Percentiles rank a stretch among this genome's conserved stretches.
Evolutionary conservation across 2,113 vertebrate genomes (phyloP).

Genomic region (Sporophila hypoxantha): DNA sequence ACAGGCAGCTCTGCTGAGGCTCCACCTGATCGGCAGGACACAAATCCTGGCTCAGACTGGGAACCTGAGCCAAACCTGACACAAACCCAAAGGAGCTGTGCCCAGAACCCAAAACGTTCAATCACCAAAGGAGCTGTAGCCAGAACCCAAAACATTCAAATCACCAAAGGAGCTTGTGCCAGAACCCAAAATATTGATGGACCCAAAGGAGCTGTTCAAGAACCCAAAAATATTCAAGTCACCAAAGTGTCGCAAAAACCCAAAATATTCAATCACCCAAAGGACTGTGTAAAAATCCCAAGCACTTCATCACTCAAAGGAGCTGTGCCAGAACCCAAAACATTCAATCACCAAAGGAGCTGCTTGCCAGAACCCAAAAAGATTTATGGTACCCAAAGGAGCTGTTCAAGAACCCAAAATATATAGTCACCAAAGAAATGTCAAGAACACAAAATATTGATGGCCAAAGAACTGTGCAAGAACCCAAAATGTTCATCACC

Average conservation of each 20-base stretch:
- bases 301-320: no score
- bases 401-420: no score
- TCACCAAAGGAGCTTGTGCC: fast-evolving
- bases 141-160: background rate
- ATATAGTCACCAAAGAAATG: no score
- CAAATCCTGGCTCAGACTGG: background rate
- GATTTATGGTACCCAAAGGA: fast-evolving
- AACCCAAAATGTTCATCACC: background rate
- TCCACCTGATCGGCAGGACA: background rate
- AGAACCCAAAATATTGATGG: no score
- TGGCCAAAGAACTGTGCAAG: no score
- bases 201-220: fast-evolving
- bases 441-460: no score
- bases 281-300: no score
- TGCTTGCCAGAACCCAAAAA: background rate
- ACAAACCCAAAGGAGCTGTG: background rate
- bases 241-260: background rate
- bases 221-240: fast-evolving
- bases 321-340: no score
- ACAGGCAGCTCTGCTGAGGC: background rate
- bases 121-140: background rate
- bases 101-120: fast-evolving
- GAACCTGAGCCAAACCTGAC: background rate
- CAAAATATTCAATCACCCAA: background rate
- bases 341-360: fast-evolving